phyloP scores from a whole-genome alignment of 2,113 vertebrate species.

The Cathartes aura region DNA sequence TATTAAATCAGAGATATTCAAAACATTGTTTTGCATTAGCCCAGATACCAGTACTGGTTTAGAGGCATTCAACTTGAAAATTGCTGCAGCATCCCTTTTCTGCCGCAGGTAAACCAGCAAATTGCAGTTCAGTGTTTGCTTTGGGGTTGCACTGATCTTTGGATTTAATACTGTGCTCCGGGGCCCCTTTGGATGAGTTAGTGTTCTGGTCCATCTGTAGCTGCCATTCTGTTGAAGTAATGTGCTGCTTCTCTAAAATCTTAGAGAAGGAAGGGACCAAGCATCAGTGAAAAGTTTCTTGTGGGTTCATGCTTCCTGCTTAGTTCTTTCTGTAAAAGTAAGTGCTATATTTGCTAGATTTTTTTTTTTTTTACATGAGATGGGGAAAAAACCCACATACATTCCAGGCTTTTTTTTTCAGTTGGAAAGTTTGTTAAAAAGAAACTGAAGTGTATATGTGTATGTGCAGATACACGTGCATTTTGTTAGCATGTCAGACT shows the following conservation, averaged over 20 bases:
- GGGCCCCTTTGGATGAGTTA: neutral
- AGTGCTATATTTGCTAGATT: neutral
- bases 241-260: neutral
- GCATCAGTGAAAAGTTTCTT: neutral
- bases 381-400: rapidly evolving
- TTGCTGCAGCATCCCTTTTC: neutral
- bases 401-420: neutral
- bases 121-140: neutral
- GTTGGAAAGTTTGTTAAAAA: neutral
- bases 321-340: neutral
- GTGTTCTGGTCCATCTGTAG: neutral
- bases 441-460: neutral
- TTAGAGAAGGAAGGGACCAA: neutral
- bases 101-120: neutral
- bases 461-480: neutral
- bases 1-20: neutral
- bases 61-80: neutral
- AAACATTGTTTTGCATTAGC: neutral
- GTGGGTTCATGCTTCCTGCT: neutral
- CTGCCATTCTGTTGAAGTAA: neutral
- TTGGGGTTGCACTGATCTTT: neutral
- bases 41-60: neutral
- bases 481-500: constrained; percentile 20
- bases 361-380: neutral
- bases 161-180: neutral